phyloP scores from a whole-genome alignment of 2,888 invertebrate genomes.

The Limenitis arthemis region DNA sequence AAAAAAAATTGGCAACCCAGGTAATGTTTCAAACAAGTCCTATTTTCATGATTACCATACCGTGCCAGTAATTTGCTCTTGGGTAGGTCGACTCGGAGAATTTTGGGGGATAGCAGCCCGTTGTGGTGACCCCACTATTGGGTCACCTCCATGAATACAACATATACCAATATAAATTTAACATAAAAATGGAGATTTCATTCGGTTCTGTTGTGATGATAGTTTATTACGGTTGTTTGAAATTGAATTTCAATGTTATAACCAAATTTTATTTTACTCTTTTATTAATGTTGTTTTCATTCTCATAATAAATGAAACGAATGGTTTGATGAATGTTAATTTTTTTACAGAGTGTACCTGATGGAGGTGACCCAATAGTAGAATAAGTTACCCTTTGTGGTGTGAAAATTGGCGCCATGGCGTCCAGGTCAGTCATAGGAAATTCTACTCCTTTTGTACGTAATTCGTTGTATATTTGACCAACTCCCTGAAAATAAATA shows the following conservation, averaged over 20 bases:
- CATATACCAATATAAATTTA: too few species aligned
- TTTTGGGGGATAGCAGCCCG: conserved; percentile 36
- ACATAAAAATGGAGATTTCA: too few species aligned
- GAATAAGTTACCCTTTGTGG: conserved; percentile 84
- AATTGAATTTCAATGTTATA: too few species aligned
- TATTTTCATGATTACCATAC: conserved; percentile 29
- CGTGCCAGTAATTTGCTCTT: conserved; percentile 36
- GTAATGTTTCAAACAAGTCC: neutral
- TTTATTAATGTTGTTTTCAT: neutral
- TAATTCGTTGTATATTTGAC: conserved; percentile 94
- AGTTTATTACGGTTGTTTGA: too few species aligned
- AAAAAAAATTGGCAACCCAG: too few species aligned
- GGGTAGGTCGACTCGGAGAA: conserved; percentile 41
- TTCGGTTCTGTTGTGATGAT: too few species aligned
- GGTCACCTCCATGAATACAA: conserved; percentile 46
- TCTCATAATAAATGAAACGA: too few species aligned
- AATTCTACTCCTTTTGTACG: conserved; percentile 97
- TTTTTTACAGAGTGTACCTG: conserved; percentile 52
- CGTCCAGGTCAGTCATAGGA: conserved; percentile 94
- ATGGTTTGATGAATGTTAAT: neutral
- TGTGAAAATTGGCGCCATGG: conserved; percentile 94
- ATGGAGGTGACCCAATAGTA: too few species aligned
- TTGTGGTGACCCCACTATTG: conserved; percentile 48
- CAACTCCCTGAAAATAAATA: conserved; percentile 79
- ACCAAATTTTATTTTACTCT: neutral